Base-by-base conservation (phyloP, 2,888 invertebrate genomes). In the Melinaea marsaeus region DNA sequence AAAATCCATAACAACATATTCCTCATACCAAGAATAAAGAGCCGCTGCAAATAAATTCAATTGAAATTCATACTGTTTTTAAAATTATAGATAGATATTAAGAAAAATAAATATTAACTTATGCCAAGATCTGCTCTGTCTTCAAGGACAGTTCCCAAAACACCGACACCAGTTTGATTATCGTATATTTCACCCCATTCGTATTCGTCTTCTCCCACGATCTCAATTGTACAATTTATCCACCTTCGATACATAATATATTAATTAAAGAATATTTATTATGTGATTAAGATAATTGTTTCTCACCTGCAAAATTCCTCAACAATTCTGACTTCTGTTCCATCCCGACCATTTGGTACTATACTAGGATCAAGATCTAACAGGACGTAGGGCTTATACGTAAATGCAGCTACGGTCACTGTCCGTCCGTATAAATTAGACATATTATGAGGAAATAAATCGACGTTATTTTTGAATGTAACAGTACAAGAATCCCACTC, bases 111-210 rank as follows among this genome's bases (percentile, higher is more conserved):
- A n/a, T 55, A 33, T 55, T 58, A 81, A 93, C 93, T 85, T 72
- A 92, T 92, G 42, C 92, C 93, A 57, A 93, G 74, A 75, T 95
- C 95, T 2, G 93, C 93, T 54, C 88, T 86, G 73, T 94, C 93
- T 67, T 90, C 86, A 5, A 90, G 85, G 0, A 95, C 84, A 76
- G 92, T 93, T 5, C 94, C 94, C 47, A 95, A 69, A 9, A 94
- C 85, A 13, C 94, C 95, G 67, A 91, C 90, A 9, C 94, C 94
- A 1, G 94, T 92, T 75, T 91, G 87, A 73, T 95, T 95, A 11
- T 92, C 88, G 72, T 88, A 94, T 54, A 94, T 89, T 67, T 92
- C 92, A 7, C 95, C 95, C 95, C 95, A 95, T 76, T 93, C 91
- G 34, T 92, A 82, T 46, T 83, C 85, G 60, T 93, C 92, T 70